phyloP scores from a whole-genome alignment of 2,797 vertebrate genomes.

The Petrocephalus sullivani region DNA sequence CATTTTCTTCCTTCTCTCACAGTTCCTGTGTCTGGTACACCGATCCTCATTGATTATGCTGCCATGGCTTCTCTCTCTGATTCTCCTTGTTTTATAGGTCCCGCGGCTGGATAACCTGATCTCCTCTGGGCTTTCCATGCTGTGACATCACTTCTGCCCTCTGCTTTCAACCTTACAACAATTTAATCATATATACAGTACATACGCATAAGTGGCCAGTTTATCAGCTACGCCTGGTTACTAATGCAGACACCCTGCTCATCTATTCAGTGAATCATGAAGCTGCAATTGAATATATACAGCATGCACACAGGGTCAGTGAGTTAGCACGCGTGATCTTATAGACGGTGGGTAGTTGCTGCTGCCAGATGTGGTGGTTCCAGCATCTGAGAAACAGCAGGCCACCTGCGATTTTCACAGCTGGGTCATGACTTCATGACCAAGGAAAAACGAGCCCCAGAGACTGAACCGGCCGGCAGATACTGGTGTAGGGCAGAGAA shows the following conservation, averaged over 20 bases:
- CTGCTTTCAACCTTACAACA: slow-evolving; percentile 7
- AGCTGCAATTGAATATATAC: not conserved
- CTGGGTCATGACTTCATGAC: not conserved
- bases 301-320: not conserved
- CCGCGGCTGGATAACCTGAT: not conserved
- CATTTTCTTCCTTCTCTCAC: not conserved
- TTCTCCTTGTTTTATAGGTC: not conserved
- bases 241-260: not conserved
- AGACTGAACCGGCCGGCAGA: not conserved
- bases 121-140: not conserved
- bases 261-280: not conserved
- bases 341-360: not conserved
- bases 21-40: not conserved
- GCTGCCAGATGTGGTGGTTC: not conserved
- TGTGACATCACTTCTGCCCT: not conserved
- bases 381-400: not conserved
- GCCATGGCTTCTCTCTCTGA: not conserved
- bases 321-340: not conserved
- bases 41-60: not conserved
- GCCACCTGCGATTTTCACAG: not conserved
- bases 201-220: not conserved
- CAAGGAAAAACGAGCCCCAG: not conserved
- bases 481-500: not conserved
- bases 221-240: not conserved
- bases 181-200: not conserved